phyloP scores from a whole-genome alignment of 2,797 vertebrate genomes.

The Sphenopsis melanotis region DNA sequence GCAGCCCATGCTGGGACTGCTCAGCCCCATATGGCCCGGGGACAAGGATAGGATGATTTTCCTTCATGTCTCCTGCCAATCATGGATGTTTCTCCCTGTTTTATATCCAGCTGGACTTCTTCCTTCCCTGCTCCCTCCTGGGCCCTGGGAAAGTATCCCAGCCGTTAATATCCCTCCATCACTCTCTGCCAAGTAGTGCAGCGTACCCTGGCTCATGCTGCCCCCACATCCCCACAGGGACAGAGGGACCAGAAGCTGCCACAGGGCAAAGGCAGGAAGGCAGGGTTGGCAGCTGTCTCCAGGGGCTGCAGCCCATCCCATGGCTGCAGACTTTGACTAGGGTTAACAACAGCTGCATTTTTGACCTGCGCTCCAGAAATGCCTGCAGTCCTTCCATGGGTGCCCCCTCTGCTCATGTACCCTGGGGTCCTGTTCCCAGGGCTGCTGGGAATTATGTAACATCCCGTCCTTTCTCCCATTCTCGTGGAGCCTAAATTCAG shows the following conservation, averaged over 20 bases:
- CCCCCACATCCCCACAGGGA: too few relatives aligned
- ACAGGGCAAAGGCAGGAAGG: background rate
- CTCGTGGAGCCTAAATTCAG: background rate
- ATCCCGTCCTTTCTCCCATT: background rate
- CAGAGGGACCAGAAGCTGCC: background rate
- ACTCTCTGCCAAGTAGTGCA: background rate
- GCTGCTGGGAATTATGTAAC: accelerated
- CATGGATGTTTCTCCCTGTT: background rate
- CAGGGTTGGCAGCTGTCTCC: background rate
- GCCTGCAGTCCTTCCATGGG: accelerated
- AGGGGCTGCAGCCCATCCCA: background rate
- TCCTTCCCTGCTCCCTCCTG: background rate
- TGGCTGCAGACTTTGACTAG: accelerated
- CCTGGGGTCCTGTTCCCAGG: accelerated
- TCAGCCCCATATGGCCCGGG: background rate
- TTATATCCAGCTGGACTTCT: background rate
- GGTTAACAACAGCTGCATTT: accelerated
- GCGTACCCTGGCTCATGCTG: background rate
- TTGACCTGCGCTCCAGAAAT: background rate
- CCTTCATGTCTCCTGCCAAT: background rate
- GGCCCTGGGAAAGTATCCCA: background rate
- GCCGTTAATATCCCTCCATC: background rate
- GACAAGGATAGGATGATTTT: accelerated
- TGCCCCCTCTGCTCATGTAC: accelerated
- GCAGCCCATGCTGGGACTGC: background rate